Conservation (phyloP, 1,140 invertebrate species). For the Aethina tumida region DNA sequence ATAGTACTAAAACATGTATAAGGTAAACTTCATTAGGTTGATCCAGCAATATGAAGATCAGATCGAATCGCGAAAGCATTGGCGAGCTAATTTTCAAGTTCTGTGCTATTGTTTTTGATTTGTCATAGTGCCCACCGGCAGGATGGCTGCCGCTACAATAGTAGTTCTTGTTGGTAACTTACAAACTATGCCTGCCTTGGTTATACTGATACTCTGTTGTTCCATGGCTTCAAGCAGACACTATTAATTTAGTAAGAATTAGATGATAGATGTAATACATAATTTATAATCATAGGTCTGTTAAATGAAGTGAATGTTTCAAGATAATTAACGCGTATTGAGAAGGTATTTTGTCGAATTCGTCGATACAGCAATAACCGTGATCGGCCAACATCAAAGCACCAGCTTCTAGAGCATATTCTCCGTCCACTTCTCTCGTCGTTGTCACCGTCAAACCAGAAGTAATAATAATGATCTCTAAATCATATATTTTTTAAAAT, state of each 20-base stretch:
- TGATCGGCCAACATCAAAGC: constrained; percentile 70
- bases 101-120: constrained; percentile 75
- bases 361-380: constrained; percentile 87
- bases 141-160: constrained; percentile 90
- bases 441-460: constrained; percentile 79
- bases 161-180: constrained; percentile 70
- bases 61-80: constrained; percentile 82
- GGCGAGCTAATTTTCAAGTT: constrained; percentile 80
- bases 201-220: constrained; percentile 81
- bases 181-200: constrained; percentile 73
- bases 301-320: too few relatives aligned
- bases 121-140: constrained; percentile 77
- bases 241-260: constrained; percentile 12
- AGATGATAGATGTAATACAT: too few relatives aligned
- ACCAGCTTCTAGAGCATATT: constrained; percentile 77
- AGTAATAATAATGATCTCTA: constrained; percentile 75
- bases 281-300: too few relatives aligned
- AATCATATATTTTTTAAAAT: constrained; percentile 68
- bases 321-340: too few relatives aligned
- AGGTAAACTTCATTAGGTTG: constrained; percentile 66
- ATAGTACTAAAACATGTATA: too few relatives aligned
- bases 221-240: constrained; percentile 86
- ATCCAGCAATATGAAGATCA: constrained; percentile 85
- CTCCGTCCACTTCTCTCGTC: constrained; percentile 61
- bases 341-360: constrained; percentile 82